Percentiles rank a stretch among this genome's conserved stretches.
Conservation (phyloP, 2,113 vertebrate species). For the Phasianus colchicus region DNA sequence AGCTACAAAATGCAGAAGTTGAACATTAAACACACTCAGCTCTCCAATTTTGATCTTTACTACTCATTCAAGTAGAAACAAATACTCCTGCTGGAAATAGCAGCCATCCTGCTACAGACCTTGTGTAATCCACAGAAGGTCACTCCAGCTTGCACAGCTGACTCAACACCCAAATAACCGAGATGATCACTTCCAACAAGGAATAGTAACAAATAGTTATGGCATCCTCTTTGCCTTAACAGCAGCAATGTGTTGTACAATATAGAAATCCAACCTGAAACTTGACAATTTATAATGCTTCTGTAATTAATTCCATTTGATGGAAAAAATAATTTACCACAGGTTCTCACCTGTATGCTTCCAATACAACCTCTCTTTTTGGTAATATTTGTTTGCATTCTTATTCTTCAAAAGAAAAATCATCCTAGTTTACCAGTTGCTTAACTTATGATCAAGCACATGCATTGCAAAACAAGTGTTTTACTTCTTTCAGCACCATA, state of each 20-base stretch:
- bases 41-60: neutral
- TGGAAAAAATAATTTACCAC: neutral
- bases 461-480: neutral
- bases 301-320: neutral
- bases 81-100: neutral
- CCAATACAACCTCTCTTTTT: neutral
- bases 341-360: neutral
- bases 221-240: neutral
- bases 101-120: neutral
- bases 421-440: neutral
- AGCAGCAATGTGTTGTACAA: neutral
- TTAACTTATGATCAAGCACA: neutral
- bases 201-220: neutral
- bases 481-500: neutral
- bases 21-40: neutral
- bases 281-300: neutral
- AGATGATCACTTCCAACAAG: neutral
- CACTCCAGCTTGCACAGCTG: neutral
- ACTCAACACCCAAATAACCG: neutral
- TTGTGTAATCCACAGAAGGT: neutral
- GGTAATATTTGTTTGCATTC: neutral
- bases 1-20: neutral
- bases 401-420: neutral
- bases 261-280: neutral
- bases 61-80: neutral